A percentile compares a stretch with the other conserved stretches of the same genome.
Evolutionary conservation across 2,888 invertebrate species (phyloP).

Genomic region (Drosophila basisetae): DNA sequence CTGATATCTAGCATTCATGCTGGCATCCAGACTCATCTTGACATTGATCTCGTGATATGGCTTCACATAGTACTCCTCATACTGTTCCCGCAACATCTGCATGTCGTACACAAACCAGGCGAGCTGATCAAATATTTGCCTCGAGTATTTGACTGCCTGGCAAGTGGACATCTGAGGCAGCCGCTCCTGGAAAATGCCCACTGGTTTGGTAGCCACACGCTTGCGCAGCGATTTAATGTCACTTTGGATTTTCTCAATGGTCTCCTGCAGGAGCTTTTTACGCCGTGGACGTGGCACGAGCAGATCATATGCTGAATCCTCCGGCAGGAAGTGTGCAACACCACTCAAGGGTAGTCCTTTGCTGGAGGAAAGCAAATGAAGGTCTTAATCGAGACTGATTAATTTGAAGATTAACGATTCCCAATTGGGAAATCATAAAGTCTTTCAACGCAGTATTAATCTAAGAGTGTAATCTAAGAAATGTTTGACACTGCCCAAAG

Average conservation of each 20-base stretch:
- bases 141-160: conserved; percentile 57
- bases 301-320: conserved; percentile 70
- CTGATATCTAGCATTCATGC: conserved; percentile 38
- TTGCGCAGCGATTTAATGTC: conserved; percentile 67
- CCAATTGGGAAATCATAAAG: neutral
- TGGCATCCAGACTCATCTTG: conserved; percentile 40
- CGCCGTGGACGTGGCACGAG: conserved; percentile 73
- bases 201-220: conserved; percentile 58
- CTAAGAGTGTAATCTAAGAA: no score
- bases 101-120: conserved; percentile 79
- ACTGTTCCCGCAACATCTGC: conserved; percentile 74
- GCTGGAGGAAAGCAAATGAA: conserved; percentile 25
- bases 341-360: conserved; percentile 67
- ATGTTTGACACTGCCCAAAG: neutral
- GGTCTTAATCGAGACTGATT: neutral
- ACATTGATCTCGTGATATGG: conserved; percentile 72
- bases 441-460: no score
- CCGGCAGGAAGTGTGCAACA: conserved; percentile 79
- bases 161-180: conserved; percentile 78
- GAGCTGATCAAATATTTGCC: conserved; percentile 77
- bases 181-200: conserved; percentile 76
- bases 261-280: conserved; percentile 49
- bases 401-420: neutral
- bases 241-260: conserved; percentile 57
- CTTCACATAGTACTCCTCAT: conserved; percentile 67